Conservation (phyloP, 1,140 invertebrate species). For the Octopus bimaculoides region DNA sequence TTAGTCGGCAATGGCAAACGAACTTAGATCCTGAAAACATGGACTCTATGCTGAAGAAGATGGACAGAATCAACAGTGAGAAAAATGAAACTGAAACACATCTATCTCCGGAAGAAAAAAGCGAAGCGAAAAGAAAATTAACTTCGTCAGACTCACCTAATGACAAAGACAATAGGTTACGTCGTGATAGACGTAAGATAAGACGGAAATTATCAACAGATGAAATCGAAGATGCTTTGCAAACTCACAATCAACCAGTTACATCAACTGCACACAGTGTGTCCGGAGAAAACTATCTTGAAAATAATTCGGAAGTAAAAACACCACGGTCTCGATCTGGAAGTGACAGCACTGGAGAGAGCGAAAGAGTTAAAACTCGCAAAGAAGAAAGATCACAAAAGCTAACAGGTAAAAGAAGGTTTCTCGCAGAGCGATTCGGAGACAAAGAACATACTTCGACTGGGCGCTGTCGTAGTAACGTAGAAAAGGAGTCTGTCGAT, state of each 20-base stretch:
- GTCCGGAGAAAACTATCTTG: too few species aligned
- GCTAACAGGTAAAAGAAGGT: constrained; percentile 43
- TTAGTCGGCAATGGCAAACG: constrained; percentile 38
- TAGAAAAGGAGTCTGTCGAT: constrained; percentile 44
- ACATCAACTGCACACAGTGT: too few species aligned
- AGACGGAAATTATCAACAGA: constrained; percentile 39
- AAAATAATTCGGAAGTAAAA: background rate
- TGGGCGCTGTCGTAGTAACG: constrained; percentile 42
- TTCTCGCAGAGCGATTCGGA: constrained; percentile 43
- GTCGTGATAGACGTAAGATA: constrained; percentile 42
- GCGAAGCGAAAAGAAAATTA: background rate
- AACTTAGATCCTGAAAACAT: constrained; percentile 44
- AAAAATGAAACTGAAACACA: background rate
- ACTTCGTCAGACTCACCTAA: background rate
- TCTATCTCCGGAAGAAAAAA: background rate
- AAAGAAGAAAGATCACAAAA: constrained; percentile 39
- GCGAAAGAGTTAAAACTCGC: constrained; percentile 20
- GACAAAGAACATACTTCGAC: constrained; percentile 28
- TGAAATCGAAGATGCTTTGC: constrained; percentile 43
- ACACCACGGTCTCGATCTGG: background rate
- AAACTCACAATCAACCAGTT: background rate
- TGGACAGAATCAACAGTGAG: constrained; percentile 31
- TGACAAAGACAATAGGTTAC: constrained; percentile 35
- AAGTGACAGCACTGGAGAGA: background rate
- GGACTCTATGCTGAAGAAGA: constrained; percentile 44